Evolutionary conservation across 92 coral and sea anemone genomes (phyloP), one percentile per base, ranked within the genome.

Genomic region (Zoanthus gigantus): DNA sequence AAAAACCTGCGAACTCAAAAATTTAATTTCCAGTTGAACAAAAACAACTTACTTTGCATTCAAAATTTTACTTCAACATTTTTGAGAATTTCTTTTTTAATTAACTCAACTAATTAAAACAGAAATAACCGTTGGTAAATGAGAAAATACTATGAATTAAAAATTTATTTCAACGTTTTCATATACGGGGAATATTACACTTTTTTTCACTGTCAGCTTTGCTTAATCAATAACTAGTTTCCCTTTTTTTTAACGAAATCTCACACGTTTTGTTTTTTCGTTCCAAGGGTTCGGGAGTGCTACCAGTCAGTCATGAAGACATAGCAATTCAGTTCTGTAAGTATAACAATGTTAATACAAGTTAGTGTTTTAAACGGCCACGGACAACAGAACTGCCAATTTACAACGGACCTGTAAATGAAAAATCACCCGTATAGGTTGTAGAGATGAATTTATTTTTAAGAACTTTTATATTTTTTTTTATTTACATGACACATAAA

Each of bases 321-420:
- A 81, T 81, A 23, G 85, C 74, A 65, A 81, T 81, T 23, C 74
- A 81, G 17, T 81, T 81, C 60, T 81, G 85, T 81, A 48, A 81
- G 85, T 81, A 66, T 16, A 44, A 10, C 28, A 50, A 3, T 23
- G 5, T 23, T 37, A 37, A 37, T 37, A 37, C 42, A 37, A 1
- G 42, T 2, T 37, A 37, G 4, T 37, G 42, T 37, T 37, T 37
- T 37, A 37, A 37, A 37, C 42, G 4, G 42, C 42, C 42, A 37
- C 42, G 42, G 29, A 31, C 13, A 31, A 69, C 4, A 69, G 5
- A 69, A 69, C 13, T 68, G 12, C 4, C n/a, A 9, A 12, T 37
- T 7, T 17, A 12, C 15, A 57, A 17, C 65, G 3, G 65, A 13
- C 0, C 65, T 57, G n/a, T 12, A 57, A 57, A 42, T 73, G 17